Evolutionary conservation across 1,140 invertebrate species (phyloP), one percentile per base, ranked within the genome.

Genomic region (Papilio machaon): DNA sequence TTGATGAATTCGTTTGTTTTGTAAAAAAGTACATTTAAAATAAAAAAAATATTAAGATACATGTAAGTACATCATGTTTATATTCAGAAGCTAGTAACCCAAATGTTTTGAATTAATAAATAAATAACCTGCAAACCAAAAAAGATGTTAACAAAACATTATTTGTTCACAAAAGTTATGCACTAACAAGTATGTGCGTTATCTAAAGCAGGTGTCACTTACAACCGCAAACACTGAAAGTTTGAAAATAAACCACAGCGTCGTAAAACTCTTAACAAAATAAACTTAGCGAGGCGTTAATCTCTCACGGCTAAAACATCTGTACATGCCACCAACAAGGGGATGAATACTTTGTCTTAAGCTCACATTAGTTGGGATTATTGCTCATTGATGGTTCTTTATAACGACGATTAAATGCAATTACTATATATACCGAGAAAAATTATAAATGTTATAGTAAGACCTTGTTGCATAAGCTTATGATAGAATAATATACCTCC

Each of bases 211-310:
- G 92, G 92, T 93, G 92, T 90, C 89, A 92, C 84, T 90, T 89
- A 84, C 87, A 85, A 85, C 84, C 83, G 82, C 82, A 85, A 88
- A 91, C 88, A 88, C 76, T 84, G 87, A 89, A 89, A 90, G 82
- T 86, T 86, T 85, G 80, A 91, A 91, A 92, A 92, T 91, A 91
- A 92, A 93, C 91, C 85, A 84, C 85, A 85, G 83, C 79, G 88
- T 84, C 88, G 88, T 93, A 93, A 94, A 93, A 91, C 90, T 86
- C 86, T 94, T 94, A 92, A 90, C 88, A 87, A 92, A 94, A 93
- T 92, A 94, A 94, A 92, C 91, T 85, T 81, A 80, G 82, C 80
- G 84, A 90, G 81, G 87, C 89, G 90, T 88, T 92, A 92, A 92
- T 90, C 89, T 88, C 82, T 81, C 83, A 79, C 64, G 54, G 83